Base-by-base conservation (phyloP, 2,797 vertebrate species). In the Syngnathus acus region DNA sequence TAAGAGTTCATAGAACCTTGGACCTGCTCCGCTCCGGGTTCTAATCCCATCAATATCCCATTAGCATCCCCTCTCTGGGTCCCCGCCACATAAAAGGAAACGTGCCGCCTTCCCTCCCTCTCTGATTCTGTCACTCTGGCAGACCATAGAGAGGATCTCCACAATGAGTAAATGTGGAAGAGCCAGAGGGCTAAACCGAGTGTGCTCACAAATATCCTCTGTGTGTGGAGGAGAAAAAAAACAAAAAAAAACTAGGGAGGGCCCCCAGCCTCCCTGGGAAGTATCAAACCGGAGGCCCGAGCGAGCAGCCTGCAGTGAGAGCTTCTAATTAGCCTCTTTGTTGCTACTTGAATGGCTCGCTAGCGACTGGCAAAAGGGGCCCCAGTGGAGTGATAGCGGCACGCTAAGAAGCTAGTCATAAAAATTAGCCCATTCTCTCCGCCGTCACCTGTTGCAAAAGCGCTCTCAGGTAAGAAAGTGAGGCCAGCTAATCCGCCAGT, bases 261-360 rank as follows among this genome's bases (percentile, higher is more conserved):
- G 87, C 86, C 86, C 86, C 69, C 58, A 86, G 85, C 82, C 85
- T 88, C 89, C 89, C 88, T 89, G 88, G 90, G 88, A 91, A 91
- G 89, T 90, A 90, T 91, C 89, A 90, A 90, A 90, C 89, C 84
- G 69, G 86, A 88, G 79, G 82, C 82, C 87, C 42, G 32, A 32
- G 32, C 89, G 82, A 63, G 78, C 74, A 65, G 86, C 84, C 86
- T 91, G 87, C 82, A 86, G 83, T 21, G 65, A 88, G 88, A 88
- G 84, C 80, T 84, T 89, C 89, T 93, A 88, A 88, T 92, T 92
- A 91, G 88, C 89, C 88, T 85, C 87, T 94, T 92, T 85, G 88
- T 91, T 90, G 88, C 81, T 70, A 82, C 86, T 86, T 87, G 89
- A 92, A 80, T 75, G 76, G 78, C 73, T 83, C 58, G 77, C 87